Evolutionary conservation across 2,113 vertebrate species (phyloP), one percentile per base, ranked within the genome.

Genomic region (Poeciliopsis turrubarensis): DNA sequence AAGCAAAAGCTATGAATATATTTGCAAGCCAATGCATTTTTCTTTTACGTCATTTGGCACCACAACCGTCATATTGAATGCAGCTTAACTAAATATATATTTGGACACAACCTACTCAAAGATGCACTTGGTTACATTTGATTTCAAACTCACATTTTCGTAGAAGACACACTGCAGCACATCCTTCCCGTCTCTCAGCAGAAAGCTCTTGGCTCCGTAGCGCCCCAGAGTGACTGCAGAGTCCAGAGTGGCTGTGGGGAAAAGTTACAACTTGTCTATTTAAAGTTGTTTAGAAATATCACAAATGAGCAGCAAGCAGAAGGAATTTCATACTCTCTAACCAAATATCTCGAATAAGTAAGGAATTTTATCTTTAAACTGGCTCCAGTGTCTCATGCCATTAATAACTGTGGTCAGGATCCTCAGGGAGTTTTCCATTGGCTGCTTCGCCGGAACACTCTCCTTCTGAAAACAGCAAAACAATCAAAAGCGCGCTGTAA

Each of bases 331-430:
- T 65, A 25, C 39, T 27, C 70, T 88, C 96, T 88, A 88, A 98
- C 98, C 97, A 84, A 98, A 92, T 86, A 99, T 89, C 93, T 99
- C 97, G 94, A 98, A 99, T 27, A 98, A 81, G 62, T 95, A 90
- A 0, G 94, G 61, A 62, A 91, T 87, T 94, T 92, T 96, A 75
- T 95, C 92, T 79, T 93, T 75, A 66, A 94, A 97, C 78, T 96
- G 95, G 87, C 92, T 94, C 98, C 98, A 99, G 89, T 97, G 95
- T 89, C 91, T 98, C 96, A 98, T 94, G 69, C 96, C 96, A 78
- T 95, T 94, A 77, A 98, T 97, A 76, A 96, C 95, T 74, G 95
- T 92, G 77, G 96, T 96, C 87, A 98, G 65, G 85, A 99, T 95
- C 83, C 96, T 93, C 82, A 99, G 89, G 57, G 96, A 95, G 90